phyloP scores from a whole-genome alignment of 1,140 invertebrate species.

The Eufriesea mexicana region DNA sequence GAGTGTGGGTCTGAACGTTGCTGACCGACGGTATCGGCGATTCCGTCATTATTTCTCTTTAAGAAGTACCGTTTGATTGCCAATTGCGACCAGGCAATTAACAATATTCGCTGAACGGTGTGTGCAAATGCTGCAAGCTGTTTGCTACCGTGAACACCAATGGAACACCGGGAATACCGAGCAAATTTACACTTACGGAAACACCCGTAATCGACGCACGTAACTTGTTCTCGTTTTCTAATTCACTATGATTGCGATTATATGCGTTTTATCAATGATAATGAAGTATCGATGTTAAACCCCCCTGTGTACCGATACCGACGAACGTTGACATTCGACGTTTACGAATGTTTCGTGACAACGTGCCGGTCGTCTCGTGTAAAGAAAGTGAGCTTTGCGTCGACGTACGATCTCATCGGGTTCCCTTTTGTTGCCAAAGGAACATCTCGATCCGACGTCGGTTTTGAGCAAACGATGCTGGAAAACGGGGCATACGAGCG shows the following conservation, averaged over 20 bases:
- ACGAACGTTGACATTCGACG: background rate
- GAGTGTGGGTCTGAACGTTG: slow-evolving; percentile 71
- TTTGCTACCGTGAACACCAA: background rate
- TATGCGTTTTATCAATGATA: no score
- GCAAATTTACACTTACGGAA: background rate
- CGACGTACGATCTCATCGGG: background rate
- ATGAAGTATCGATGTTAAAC: background rate
- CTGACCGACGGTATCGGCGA: slow-evolving; percentile 74
- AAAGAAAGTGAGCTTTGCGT: background rate
- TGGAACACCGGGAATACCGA: background rate
- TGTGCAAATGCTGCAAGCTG: slow-evolving; percentile 32
- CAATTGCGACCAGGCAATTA: slow-evolving; percentile 56
- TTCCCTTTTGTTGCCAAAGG: background rate
- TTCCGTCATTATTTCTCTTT: slow-evolving; percentile 77
- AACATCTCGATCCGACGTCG: background rate
- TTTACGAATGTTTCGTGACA: background rate
- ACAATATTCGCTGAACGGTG: slow-evolving; percentile 12
- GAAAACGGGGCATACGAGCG: background rate
- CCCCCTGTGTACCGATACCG: background rate
- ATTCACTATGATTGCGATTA: background rate
- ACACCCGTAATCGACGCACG: background rate
- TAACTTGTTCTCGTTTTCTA: background rate
- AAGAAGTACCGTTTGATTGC: slow-evolving; percentile 45
- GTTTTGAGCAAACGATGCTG: background rate
- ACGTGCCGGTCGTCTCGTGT: background rate